Base-by-base conservation (phyloP, 2,797 vertebrate species). In the Salmo trutta region DNA sequence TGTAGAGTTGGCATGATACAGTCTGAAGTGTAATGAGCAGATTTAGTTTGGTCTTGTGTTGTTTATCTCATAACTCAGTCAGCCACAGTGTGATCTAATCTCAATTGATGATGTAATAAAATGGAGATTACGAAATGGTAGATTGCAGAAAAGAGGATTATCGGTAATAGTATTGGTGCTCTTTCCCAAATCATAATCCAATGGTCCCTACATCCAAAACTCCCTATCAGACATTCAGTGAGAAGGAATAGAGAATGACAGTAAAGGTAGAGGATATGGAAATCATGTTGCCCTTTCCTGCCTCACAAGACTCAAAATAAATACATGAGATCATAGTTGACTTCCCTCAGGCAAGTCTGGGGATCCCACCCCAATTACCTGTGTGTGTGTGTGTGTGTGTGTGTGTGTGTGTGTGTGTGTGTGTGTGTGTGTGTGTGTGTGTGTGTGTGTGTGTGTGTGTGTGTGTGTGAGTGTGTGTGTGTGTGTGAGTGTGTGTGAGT, bases 331-430 rank as follows among this genome's bases (percentile, higher is more conserved):
- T 21, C n/a, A 59, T 59, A n/a, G 56, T 17, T 29, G 14, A 27
- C 24, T 15, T 29, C 27, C 24, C 3, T 16, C 27, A 59, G 56
- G 4, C 56, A 59, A 59, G 19, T 21, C 14, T 29, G 24, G 64
- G 24, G 14, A 31, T 29, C 64, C 24, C 27, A 24, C 27, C 2
- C 24, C 64, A 27, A 66, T 59, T 27, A 31, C 64, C 21, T n/a
- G 5, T 14, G 70, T 53, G 21, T 24, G 19, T 14, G 51, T 27
- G 27, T 27, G 21, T 3, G 51, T 27, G 51, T 29, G 51, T 17
- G 24, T 70, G 36, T 47, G 68, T 70, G 68, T 41, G 68, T 41
- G 33, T 41, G 68, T 41, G 36, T 70, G 68, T 70, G 21, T 66
- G 27, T 66, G 27, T 29, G 27, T 66, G 64, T 24, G 21, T 66